Conservation (phyloP, 1,140 invertebrate genomes). For the Drosophila tsacasi region DNA sequence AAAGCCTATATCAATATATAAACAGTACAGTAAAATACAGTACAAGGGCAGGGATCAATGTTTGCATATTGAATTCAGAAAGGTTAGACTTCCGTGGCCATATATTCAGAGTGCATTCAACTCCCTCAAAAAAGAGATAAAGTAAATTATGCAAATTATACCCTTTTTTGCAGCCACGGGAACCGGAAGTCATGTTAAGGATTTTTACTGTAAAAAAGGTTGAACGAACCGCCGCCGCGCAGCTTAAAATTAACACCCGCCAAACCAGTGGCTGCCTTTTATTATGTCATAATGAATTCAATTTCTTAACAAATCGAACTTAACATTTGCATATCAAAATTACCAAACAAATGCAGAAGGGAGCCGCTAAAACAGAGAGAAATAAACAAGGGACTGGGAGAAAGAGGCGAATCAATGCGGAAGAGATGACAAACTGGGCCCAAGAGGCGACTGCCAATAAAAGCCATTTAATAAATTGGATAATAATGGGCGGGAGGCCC, state of each 20-base stretch:
- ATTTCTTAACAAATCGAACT: constrained; percentile 70
- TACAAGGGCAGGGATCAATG: constrained; percentile 1
- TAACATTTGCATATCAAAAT: constrained; percentile 63
- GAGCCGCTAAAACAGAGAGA: constrained; percentile 11
- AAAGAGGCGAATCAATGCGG: constrained; percentile 43
- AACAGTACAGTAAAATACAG: background rate
- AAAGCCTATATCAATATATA: constrained; percentile 6
- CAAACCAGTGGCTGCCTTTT: constrained; percentile 34
- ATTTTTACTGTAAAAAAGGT: constrained; percentile 11
- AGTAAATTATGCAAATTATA: constrained; percentile 40
- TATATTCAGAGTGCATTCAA: constrained; percentile 54
- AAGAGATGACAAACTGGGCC: constrained; percentile 51
- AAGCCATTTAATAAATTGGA: constrained; percentile 65
- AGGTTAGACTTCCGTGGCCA: constrained; percentile 25
- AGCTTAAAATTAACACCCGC: constrained; percentile 34
- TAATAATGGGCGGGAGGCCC: constrained; percentile 54
- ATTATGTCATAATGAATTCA: constrained; percentile 73
- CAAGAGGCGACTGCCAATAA: constrained; percentile 53
- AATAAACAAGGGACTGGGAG: constrained; percentile 1
- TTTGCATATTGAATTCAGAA: constrained; percentile 1
- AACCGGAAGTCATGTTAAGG: constrained; percentile 46
- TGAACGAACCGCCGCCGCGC: constrained; percentile 17
- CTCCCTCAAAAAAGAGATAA: constrained; percentile 38
- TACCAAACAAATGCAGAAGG: constrained; percentile 32
- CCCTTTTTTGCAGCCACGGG: constrained; percentile 14